phyloP scores from a whole-genome alignment of 2,888 invertebrate genomes.

The Drosophila barbarae region DNA sequence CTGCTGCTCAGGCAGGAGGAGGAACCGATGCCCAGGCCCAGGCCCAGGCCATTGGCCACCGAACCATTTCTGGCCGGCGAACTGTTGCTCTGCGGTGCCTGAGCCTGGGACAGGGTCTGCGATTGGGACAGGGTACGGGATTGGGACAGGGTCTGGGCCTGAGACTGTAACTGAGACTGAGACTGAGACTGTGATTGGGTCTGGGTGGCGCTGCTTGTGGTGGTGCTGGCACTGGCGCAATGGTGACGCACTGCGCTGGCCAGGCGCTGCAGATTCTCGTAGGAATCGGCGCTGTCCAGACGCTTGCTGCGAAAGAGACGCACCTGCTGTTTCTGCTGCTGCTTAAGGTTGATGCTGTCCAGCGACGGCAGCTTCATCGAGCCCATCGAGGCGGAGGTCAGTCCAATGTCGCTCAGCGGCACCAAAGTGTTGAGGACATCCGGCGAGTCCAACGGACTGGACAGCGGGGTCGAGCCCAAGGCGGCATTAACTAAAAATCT shows the following conservation, averaged over 20 bases:
- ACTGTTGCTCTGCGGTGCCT: slow-evolving; percentile 25
- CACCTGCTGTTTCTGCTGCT: slow-evolving; percentile 75
- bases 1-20: slow-evolving; percentile 75
- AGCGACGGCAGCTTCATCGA: slow-evolving; percentile 80
- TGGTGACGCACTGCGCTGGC: slow-evolving; percentile 75
- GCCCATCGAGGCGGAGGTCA: slow-evolving; percentile 78
- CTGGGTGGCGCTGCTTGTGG: slow-evolving; percentile 25
- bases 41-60: slow-evolving; percentile 51
- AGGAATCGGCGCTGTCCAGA: slow-evolving; percentile 75
- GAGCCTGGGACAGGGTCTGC: slow-evolving; percentile 8
- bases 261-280: slow-evolving; percentile 78
- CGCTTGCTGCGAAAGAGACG: slow-evolving; percentile 77
- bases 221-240: slow-evolving; percentile 38
- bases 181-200: slow-evolving; percentile 13
- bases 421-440: slow-evolving; percentile 82
- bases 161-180: slow-evolving; percentile 10
- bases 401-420: slow-evolving; percentile 79
- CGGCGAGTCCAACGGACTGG: slow-evolving; percentile 91
- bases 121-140: slow-evolving; percentile 1
- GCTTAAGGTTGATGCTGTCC: slow-evolving; percentile 78
- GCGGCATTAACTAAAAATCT: slow-evolving; percentile 92
- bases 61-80: slow-evolving; percentile 54
- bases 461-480: slow-evolving; percentile 87
- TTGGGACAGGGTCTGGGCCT: background rate
- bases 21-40: slow-evolving; percentile 42